These are phyloP conservation scores for Chrysolina oricalcia DNA, from an alignment of 2,888 invertebrate genomes.

Conservation along the genomic window DNA sequence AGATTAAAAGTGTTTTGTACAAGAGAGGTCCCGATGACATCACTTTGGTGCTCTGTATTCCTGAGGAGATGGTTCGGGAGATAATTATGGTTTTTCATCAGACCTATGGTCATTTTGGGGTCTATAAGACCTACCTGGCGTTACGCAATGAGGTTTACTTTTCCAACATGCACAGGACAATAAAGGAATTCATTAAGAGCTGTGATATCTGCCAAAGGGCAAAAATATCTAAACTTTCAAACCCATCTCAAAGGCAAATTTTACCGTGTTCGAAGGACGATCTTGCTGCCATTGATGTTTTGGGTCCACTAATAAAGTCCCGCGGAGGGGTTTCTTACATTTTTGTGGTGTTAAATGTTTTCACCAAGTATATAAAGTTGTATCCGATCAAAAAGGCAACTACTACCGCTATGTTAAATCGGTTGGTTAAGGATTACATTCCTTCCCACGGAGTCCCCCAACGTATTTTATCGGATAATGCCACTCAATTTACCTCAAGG, in stretches of 20 bases:
- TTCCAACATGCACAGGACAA: background rate
- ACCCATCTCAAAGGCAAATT: background rate
- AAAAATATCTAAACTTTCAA: constrained; percentile 18
- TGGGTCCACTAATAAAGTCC: background rate
- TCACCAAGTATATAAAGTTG: too few relatives aligned
- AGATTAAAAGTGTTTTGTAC: background rate
- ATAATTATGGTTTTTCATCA: background rate
- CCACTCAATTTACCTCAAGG: constrained; percentile 39
- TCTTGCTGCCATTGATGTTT: constrained; percentile 38
- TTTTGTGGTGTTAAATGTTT: too few relatives aligned
- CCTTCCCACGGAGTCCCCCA: constrained; percentile 27
- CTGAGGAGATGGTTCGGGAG: background rate
- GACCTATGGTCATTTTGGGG: background rate
- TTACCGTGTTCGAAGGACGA: constrained; percentile 26
- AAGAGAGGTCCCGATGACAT: constrained; percentile 5
- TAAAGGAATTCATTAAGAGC: constrained; percentile 8
- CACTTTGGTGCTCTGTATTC: background rate
- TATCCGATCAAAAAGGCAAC: too few relatives aligned
- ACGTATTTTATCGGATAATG: constrained; percentile 41
- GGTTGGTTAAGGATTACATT: constrained; percentile 30
- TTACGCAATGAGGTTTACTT: background rate
- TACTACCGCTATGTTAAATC: too few relatives aligned
- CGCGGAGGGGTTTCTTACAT: too few relatives aligned
- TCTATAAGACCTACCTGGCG: background rate
- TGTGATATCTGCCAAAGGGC: constrained; percentile 43